Evolutionary conservation across 2,888 invertebrate species (phyloP), one percentile per base, ranked within the genome.

Genomic region (Siphlonurus alternatus): DNA sequence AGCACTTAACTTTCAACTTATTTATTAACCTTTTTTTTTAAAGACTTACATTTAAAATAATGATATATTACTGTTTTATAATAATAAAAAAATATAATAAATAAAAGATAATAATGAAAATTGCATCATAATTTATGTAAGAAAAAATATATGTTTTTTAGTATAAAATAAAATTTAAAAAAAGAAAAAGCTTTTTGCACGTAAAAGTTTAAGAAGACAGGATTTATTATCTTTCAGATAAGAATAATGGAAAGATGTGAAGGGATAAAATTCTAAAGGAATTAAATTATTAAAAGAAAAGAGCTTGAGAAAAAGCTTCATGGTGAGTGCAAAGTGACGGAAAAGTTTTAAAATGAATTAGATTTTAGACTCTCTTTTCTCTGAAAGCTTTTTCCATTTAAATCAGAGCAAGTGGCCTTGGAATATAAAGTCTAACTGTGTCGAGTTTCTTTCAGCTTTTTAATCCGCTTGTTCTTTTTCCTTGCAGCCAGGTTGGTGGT

Each of bases 291-390:
- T 56, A 56, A 22, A 56, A 22, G 20, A 56, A 56, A 22, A 56
- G 56, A 56, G 56, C 19, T 22, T 56, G n/a, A 22, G 19, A 56
- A 56, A 22, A 22, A n/a, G 56, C 19, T 22, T n/a, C 5, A 22
- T 56, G 56, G n/a, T n/a, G 22, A 56, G 56, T 56, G 56, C 56
- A 56, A 56, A 56, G 56, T 56, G 56, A 56, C 19, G 56, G 56
- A 56, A 56, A 56, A 56, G 7, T 56, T 56, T 56, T 56, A 20
- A 56, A 56, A 56, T 56, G 56, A 56, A 56, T 56, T 56, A 56
- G 56, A 56, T 56, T 56, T 22, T n/a, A 22, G 5, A n/a, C 22
- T 56, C 22, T 56, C 56, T 56, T 56, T 38, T 38, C 38, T 38
- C 38, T 38, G 38, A 38, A 38, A 38, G 38, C 38, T 38, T 38